Percentiles rank a stretch among this genome's conserved stretches.
phyloP scores from a whole-genome alignment of 2,888 invertebrate genomes.

The Nephrotoma guestfalica region DNA sequence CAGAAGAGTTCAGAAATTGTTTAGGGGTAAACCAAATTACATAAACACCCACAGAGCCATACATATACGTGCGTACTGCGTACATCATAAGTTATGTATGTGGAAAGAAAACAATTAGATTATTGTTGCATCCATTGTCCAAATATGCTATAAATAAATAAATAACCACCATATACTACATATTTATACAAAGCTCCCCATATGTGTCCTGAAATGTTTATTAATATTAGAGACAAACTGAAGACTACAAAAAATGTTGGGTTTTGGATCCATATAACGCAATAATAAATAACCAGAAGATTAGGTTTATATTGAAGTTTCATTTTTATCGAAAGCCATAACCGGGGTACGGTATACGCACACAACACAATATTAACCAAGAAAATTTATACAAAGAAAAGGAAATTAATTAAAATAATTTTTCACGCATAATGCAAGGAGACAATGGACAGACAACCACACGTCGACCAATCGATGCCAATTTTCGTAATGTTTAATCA shows the following conservation, averaged over 20 bases:
- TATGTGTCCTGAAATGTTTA: background rate
- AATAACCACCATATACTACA: background rate
- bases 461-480: background rate
- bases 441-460: background rate
- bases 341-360: background rate
- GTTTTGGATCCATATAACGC: background rate
- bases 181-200: background rate
- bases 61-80: background rate
- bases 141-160: background rate
- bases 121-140: background rate
- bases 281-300: background rate
- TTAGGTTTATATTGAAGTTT: background rate
- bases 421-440: background rate
- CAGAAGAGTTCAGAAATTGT: background rate
- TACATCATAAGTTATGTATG: background rate
- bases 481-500: background rate
- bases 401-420: background rate
- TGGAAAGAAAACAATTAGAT: background rate
- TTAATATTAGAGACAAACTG: background rate
- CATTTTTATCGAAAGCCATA: background rate
- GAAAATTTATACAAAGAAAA: background rate
- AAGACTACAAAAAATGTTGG: background rate
- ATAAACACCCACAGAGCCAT: background rate
- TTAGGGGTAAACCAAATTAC: background rate
- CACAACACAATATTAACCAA: background rate